phyloP scores from a whole-genome alignment of 2,888 invertebrate species.

The Quadriops clusia region DNA sequence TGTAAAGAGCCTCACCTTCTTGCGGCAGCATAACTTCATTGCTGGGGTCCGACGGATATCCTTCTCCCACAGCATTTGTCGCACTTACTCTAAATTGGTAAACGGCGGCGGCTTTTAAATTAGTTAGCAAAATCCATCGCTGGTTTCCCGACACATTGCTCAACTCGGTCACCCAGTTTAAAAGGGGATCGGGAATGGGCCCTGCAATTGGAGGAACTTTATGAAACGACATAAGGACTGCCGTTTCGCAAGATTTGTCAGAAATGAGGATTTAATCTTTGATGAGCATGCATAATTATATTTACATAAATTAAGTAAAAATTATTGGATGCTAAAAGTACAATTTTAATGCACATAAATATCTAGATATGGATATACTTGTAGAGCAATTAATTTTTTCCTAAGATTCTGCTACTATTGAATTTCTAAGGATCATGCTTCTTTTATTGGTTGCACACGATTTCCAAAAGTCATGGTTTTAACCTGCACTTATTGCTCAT shows the following conservation, averaged over 20 bases:
- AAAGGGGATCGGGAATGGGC: constrained; percentile 70
- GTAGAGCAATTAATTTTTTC: no score
- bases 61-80: constrained; percentile 91
- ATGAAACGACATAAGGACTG: constrained; percentile 17
- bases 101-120: constrained; percentile 85
- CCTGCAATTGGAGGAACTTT: constrained; percentile 51
- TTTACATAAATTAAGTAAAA: no score
- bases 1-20: constrained; percentile 60
- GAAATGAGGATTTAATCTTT: constrained; percentile 4
- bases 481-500: no score
- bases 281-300: constrained; percentile 15
- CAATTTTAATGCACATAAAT: no score
- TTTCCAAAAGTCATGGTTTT: no score
- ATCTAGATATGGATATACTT: no score
- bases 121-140: constrained; percentile 69
- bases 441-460: no score
- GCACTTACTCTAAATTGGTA: constrained; percentile 97
- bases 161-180: constrained; percentile 81
- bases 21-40: constrained; percentile 87
- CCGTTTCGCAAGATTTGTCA: constrained; percentile 8
- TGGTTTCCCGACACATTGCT: constrained; percentile 72
- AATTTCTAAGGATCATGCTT: no score
- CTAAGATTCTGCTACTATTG: no score
- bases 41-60: constrained; percentile 80
- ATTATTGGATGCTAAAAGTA: no score